Base-by-base conservation (phyloP, 1,140 invertebrate genomes). In the Lordiphosa collinella region DNA sequence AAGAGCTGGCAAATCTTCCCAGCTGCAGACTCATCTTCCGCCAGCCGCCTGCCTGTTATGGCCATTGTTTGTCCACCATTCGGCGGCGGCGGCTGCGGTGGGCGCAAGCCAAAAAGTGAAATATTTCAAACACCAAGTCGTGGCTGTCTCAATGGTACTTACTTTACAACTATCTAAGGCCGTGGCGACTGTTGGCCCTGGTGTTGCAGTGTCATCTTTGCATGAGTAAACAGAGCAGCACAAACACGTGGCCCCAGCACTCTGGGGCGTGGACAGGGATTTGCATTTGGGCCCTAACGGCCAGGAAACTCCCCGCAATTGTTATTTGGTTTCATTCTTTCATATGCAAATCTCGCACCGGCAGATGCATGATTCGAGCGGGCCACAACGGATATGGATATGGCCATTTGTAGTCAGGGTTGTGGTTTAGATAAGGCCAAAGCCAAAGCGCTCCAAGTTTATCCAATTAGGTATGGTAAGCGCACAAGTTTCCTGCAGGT, bases 71-170 rank as follows among this genome's bases (percentile, higher is more conserved):
- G 79, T 59, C 31, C 11, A 9, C 36, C 29, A 36, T 31, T 41
- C 32, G 65, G 67, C 66, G 53, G 71, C 66, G 63, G 41, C 41
- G 29, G 53, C 32, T 14, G 25, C 16, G 25, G 11, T 34, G 64
- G 60, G 50, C 59, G 51, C 55, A 49, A 62, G 52, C 64, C 61
- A 72, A 80, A 80, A 80, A 51, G 70, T 80, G 62, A 80, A 80
- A 82, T 82, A 80, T 80, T 71, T 80, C 71, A 82, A 80, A 76
- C 76, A 80, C 76, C 71, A 76, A 51, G 25, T 59, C 62, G 54
- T 67, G 49, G 47, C 55, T 37, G 41, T 52, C 67, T 66, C 61
- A 65, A 14, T 52, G 51, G 8, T 29, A 29, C 25, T 29, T 29
- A 29, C 25, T 8, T 35, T 31, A 9, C 34, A 18, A 35, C 29